Conservation (phyloP, 1,140 invertebrate genomes). For the Antheraea pernyi region DNA sequence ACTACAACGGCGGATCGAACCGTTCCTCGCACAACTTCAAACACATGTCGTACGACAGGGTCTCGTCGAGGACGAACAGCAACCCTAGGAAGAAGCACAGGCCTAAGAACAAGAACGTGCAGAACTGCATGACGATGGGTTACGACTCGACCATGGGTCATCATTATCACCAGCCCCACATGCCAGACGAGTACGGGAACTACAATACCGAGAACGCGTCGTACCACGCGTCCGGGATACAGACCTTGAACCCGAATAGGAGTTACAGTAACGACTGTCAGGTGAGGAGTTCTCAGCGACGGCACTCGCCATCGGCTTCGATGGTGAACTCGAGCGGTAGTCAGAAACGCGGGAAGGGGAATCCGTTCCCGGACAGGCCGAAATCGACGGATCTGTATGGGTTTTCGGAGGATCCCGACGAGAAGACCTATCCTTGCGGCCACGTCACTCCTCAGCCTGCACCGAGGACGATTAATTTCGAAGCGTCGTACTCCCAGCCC, state of each 20-base stretch:
- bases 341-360: slow-evolving; percentile 70
- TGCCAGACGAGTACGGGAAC: slow-evolving; percentile 70
- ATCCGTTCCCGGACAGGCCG: slow-evolving; percentile 65
- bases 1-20: slow-evolving; percentile 70
- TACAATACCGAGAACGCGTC: slow-evolving; percentile 74
- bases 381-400: slow-evolving; percentile 80
- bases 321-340: slow-evolving; percentile 72
- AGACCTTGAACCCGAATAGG: slow-evolving; percentile 73
- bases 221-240: slow-evolving; percentile 75
- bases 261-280: slow-evolving; percentile 63
- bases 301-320: slow-evolving; percentile 70
- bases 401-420: slow-evolving; percentile 79
- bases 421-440: slow-evolving; percentile 62
- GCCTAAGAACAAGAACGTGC: slow-evolving; percentile 72
- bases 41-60: slow-evolving; percentile 75
- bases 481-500: slow-evolving; percentile 69
- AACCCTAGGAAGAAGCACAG: slow-evolving; percentile 76
- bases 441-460: slow-evolving; percentile 54
- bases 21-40: slow-evolving; percentile 77
- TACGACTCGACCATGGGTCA: slow-evolving; percentile 69
- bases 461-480: slow-evolving; percentile 61
- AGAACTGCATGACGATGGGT: slow-evolving; percentile 76
- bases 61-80: slow-evolving; percentile 74
- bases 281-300: slow-evolving; percentile 62
- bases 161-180: slow-evolving; percentile 75